Evolutionary conservation across 2,113 vertebrate species (phyloP).

Genomic region (Aviceda subcristata): DNA sequence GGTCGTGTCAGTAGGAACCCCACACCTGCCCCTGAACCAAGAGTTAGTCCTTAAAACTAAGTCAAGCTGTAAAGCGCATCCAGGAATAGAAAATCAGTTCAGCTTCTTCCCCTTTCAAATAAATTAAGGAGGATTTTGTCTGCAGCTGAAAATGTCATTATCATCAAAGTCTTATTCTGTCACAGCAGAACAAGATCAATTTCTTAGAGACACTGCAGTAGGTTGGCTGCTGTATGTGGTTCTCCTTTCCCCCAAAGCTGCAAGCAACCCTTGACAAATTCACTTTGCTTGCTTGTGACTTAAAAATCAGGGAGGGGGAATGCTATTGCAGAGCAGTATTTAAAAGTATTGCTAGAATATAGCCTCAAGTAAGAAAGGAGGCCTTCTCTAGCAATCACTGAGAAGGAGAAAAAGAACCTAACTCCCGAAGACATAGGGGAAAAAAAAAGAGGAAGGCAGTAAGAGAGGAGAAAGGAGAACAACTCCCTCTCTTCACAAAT

Average conservation of each 20-base stretch:
- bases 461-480: background rate
- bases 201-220: slow-evolving; percentile 27
- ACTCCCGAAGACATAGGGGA: background rate
- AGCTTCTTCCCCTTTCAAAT: slow-evolving; percentile 17
- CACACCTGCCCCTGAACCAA: background rate
- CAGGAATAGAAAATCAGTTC: slow-evolving; percentile 12
- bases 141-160: slow-evolving; percentile 49
- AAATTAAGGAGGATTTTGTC: slow-evolving; percentile 57
- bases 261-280: slow-evolving; percentile 15
- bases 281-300: background rate
- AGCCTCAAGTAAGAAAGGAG: background rate
- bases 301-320: background rate
- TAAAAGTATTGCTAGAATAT: background rate
- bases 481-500: background rate
- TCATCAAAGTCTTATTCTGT: slow-evolving; percentile 55
- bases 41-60: background rate
- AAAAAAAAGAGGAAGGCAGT: background rate
- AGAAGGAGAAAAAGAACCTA: background rate
- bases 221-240: background rate
- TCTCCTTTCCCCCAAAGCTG: background rate
- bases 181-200: slow-evolving; percentile 50
- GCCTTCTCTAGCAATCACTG: background rate
- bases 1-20: background rate
- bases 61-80: background rate
- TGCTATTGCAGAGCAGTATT: background rate